Base-by-base conservation (phyloP, 2,888 invertebrate genomes). In the Drosophila testacea region DNA sequence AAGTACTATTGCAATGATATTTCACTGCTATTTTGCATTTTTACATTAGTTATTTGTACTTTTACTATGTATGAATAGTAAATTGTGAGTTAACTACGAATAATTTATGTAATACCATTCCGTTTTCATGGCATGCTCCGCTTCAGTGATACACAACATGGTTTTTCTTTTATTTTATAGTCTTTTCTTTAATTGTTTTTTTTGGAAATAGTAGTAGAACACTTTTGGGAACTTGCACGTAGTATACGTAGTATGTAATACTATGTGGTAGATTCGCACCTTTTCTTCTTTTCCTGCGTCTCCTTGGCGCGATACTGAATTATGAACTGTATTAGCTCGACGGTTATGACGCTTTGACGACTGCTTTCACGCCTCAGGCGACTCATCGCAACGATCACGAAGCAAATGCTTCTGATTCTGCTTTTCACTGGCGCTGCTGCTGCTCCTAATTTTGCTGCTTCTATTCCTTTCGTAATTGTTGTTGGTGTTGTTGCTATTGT, bases 291-390 rank as follows among this genome's bases (percentile, higher is more conserved):
- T 62, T 91, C 91, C 84, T 90, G 88, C 68, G 88, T 88, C 86
- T 92, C 91, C 90, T 89, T 77, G 71, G 92, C 92, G 69, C 92
- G 91, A 81, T 90, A 92, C 88, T 92, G 91, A 84, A 92, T 92
- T 85, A 92, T 92, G 76, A 92, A 92, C 88, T 92, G 92, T 79
- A 92, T 91, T 54, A 92, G 86, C 66, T 92, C 92, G 52, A 92
- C 90, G 63, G 92, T 92, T 77, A 92, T 92, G 75, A 92, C 81
- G 84, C 92, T 92, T 81, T 92, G 90, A 61, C 89, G 83, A 67
- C 90, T 90, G 71, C 88, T 90, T 77, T 91, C 88, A 75, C 90
- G 91, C 83, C 91, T 85, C 77, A 83, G 75, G 76, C 89, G 90
- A 84, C 90, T 91, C 92, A 92, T 92, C 77, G 79, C 88, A 60